Conservation (phyloP, 2,797 vertebrate genomes). For the Bucorvus abyssinicus region DNA sequence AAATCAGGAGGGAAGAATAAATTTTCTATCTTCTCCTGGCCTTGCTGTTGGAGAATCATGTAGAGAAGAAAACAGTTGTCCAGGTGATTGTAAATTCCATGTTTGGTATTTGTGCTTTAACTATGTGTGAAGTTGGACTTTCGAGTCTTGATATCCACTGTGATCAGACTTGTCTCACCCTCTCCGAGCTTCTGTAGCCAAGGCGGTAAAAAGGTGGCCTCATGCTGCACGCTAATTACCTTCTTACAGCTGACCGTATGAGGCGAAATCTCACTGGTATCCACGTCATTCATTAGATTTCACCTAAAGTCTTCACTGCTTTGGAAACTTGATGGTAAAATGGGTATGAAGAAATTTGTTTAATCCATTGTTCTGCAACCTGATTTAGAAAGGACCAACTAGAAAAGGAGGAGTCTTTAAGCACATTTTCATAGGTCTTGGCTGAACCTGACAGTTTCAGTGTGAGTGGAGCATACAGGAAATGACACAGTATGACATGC, state of each 20-base stretch:
- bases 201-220: not conserved
- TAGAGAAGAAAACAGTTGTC: not conserved
- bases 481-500: not conserved
- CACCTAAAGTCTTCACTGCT: not conserved
- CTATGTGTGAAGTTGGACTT: not conserved
- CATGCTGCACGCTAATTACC: not conserved
- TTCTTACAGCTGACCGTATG: not conserved
- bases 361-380: not conserved
- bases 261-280: not conserved
- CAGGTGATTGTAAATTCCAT: not conserved
- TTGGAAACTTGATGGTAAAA: not conserved
- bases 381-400: not conserved
- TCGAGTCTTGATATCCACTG: not conserved
- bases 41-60: not conserved
- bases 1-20: not conserved
- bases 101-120: not conserved
- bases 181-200: not conserved
- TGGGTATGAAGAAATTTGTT: not conserved
- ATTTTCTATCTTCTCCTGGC: not conserved
- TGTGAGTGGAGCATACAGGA: not conserved
- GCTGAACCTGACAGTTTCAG: not conserved
- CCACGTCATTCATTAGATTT: not conserved
- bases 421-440: not conserved
- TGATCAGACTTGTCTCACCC: not conserved
- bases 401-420: not conserved